Evolutionary conservation across 1,140 invertebrate species (phyloP).

Genomic region (Popillia japonica): DNA sequence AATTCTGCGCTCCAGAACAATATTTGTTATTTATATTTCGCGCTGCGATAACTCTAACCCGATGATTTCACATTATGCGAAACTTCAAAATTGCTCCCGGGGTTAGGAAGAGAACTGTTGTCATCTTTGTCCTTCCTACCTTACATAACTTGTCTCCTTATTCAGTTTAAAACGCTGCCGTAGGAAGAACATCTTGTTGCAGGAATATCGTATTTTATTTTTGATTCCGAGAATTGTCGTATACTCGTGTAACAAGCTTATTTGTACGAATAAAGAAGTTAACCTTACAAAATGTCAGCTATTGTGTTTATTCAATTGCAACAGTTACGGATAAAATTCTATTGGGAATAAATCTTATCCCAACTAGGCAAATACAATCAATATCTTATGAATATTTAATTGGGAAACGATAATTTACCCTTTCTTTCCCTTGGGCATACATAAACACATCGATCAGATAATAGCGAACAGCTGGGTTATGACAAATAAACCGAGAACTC

Average conservation of each 20-base stretch:
- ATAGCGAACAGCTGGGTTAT: constrained; percentile 4
- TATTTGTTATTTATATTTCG: constrained; percentile 11
- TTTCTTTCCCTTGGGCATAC: constrained; percentile 2
- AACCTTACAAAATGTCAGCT: too few relatives aligned
- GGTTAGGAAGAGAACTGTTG: neutral
- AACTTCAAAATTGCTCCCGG: neutral
- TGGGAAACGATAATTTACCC: neutral
- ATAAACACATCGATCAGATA: neutral
- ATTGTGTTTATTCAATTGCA: too few relatives aligned
- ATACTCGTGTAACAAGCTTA: too few relatives aligned
- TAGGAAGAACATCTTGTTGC: too few relatives aligned
- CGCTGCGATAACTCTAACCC: neutral
- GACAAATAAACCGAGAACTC: neutral
- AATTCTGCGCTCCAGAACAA: neutral
- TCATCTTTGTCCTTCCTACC: neutral
- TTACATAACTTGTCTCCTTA: too few relatives aligned
- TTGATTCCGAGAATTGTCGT: too few relatives aligned
- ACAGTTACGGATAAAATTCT: too few relatives aligned
- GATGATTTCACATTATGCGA: neutral
- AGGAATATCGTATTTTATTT: too few relatives aligned
- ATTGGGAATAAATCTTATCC: too few relatives aligned
- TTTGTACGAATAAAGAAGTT: too few relatives aligned
- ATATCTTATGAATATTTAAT: neutral
- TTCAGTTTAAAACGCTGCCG: too few relatives aligned
- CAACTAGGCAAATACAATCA: neutral